Evolutionary conservation across 2,797 vertebrate genomes (phyloP), one percentile per base, ranked within the genome.

Genomic region (Anolis apletophallus): DNA sequence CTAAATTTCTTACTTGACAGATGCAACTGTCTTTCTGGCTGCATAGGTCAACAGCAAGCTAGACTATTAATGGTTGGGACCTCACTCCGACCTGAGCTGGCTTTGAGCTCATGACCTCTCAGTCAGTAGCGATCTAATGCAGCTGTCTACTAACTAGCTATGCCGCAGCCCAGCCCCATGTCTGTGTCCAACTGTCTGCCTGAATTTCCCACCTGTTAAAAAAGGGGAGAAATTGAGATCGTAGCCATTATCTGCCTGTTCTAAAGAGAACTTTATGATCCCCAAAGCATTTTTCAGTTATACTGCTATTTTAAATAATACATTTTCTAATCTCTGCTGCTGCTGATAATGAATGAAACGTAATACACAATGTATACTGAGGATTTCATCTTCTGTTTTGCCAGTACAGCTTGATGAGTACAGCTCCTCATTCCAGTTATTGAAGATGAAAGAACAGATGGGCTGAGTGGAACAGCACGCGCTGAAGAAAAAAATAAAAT

Each of bases 341-440:
- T 83, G 16, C 36, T 9, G 29, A 32, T 83, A 13, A 50, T 75
- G 72, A 84, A 75, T n/a, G 29, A 75, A 74, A 84, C 64, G 40
- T 64, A 61, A 50, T 64, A 52, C n/a, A 2, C 57, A 40, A 11
- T 34, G 61, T 40, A 50, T 61, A 21, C 26, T 75, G 72, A 12
- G 40, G 64, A 64, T 50, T 17, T 69, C 50, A 0, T 1, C 67
- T 12, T 54, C 85, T 85, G 14, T 50, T 79, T 87, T 59, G 34
- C 75, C 1, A 82, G 34, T 14, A 84, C 72, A 67, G 85, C 52
- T n/a, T 74, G 21, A 87, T 5, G 3, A 85, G 19, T 2, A 40
- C 40, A 40, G 21, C 36, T 75, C 61, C 72, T 91, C 46, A 6
- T 54, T 1, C 0, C 2, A 36, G 76, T 85, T 69, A 1, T 9